Evolutionary conservation across 2,113 vertebrate species (phyloP), one percentile per base, ranked within the genome.

Genomic region (Mohoua ochrocephala): DNA sequence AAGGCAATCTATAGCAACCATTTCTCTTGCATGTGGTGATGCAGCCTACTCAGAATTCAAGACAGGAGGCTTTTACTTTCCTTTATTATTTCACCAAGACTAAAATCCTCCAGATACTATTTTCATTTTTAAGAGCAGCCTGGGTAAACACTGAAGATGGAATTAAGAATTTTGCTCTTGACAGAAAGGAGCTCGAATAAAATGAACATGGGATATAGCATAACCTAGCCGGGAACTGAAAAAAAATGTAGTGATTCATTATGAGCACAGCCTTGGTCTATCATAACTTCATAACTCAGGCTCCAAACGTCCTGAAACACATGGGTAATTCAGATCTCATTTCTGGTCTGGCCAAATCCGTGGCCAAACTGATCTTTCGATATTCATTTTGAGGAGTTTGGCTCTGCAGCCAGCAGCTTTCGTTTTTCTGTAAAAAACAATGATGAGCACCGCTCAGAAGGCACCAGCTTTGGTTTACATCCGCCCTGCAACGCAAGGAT

Each of bases 81-180:
- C 83, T 94, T 95, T 94, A 94, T 96, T 96, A 97, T 95, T 97
- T 97, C 85, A 93, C 81, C 75, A 77, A 90, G 82, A 76, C 91
- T 95, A 85, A 95, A 97, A 96, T 91, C 87, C 94, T 96, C 91
- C 64, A 90, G 95, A 93, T 81, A 95, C 95, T 97, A 87, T 96
- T 97, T 95, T 95, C 87, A 93, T 94, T 95, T 96, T 96, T 97
- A 97, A 96, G 87, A 96, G 89, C 89, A 95, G 82, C 71, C 82
- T 95, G 87, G 75, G 94, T 95, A 97, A 97, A 96, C 85, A 93
- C 52, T 78, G 93, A 96, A 94, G 95, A 94, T 95, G 88, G 95
- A 95, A 94, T 96, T 96, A 93, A 92, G 92, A 95, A 95, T 92
- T 91, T 96, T 88, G 44, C 52, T 92, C 73, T 81, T 95, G 92